These are phyloP conservation scores for Limanda limanda DNA, from an alignment of 2,113 vertebrate species.

Conservation along the genomic window DNA sequence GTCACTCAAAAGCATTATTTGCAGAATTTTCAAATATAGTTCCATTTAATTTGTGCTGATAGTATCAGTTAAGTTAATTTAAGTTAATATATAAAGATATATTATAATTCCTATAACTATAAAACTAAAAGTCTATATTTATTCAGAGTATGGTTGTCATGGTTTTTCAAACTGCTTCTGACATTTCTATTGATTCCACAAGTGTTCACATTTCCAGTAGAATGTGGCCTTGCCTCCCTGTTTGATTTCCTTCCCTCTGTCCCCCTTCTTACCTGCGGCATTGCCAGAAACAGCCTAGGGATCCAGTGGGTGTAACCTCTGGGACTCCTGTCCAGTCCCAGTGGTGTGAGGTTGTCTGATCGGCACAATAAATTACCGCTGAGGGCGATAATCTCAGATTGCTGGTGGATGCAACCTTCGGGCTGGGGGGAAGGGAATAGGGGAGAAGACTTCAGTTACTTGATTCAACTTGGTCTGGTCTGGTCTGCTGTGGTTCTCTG, in stretches of 20 bases:
- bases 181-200: too few species aligned
- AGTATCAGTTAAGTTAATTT: neutral
- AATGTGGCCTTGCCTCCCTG: neutral
- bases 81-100: neutral
- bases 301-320: constrained; percentile 87
- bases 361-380: constrained; percentile 49
- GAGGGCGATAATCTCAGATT: constrained; percentile 9
- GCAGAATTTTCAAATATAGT: too few species aligned
- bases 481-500: constrained; percentile 51
- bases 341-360: constrained; percentile 81
- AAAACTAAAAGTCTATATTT: neutral
- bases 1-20: too few species aligned
- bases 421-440: constrained; percentile 15
- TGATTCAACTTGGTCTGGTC: constrained; percentile 35
- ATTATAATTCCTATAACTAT: neutral
- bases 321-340: constrained; percentile 85
- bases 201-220: neutral
- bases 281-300: constrained; percentile 91
- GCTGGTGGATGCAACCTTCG: constrained; percentile 41
- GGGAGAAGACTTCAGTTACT: constrained; percentile 19
- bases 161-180: too few species aligned
- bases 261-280: constrained; percentile 94
- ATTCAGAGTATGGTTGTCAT: too few species aligned
- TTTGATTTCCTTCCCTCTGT: neutral
- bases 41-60: too few species aligned